A percentile compares a stretch with the other conserved stretches of the same genome.
Conservation (phyloP, 2,888 invertebrate genomes). For the Cantharis flavilabris region DNA sequence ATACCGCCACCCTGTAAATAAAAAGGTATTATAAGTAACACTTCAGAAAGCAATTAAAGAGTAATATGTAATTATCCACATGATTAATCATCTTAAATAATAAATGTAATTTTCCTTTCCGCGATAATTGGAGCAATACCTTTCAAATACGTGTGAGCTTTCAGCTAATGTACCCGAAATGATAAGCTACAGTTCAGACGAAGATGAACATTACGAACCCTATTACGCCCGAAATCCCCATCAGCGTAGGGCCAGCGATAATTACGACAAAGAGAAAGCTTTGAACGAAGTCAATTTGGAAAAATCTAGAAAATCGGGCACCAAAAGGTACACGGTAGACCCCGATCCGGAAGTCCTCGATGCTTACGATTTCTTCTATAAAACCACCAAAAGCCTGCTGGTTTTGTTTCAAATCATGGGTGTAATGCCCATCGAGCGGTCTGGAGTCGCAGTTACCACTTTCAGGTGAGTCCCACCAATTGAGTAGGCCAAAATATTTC, state of each 20-base stretch:
- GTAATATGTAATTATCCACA: slow-evolving; percentile 38
- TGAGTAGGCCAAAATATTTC: too few species aligned
- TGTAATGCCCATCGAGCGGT: slow-evolving; percentile 74
- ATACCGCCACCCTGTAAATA: slow-evolving; percentile 46
- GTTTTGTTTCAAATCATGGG: slow-evolving; percentile 78
- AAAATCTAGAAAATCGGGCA: not conserved
- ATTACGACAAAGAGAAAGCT: slow-evolving; percentile 34
- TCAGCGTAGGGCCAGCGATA: slow-evolving; percentile 36
- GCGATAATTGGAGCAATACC: slow-evolving; percentile 48
- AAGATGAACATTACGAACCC: slow-evolving; percentile 5
- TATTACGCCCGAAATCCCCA: slow-evolving; percentile 40
- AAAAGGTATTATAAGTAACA: slow-evolving; percentile 23
- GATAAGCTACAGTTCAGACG: slow-evolving; percentile 13
- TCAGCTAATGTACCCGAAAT: slow-evolving; percentile 6
- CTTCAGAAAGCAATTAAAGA: not conserved
- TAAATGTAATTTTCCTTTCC: slow-evolving; percentile 31
- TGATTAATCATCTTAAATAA: slow-evolving; percentile 43
- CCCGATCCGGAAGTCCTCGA: slow-evolving; percentile 63
- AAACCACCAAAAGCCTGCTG: slow-evolving; percentile 70
- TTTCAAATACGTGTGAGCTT: slow-evolving; percentile 13
- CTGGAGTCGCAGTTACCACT: slow-evolving; percentile 59
- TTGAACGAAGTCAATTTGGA: slow-evolving; percentile 28
- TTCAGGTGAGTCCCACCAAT: slow-evolving; percentile 42
- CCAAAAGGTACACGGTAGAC: slow-evolving; percentile 29
- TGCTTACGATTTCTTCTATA: slow-evolving; percentile 71